A percentile compares a stretch with the other conserved stretches of the same genome.
Conservation (phyloP, 2,113 vertebrate species). For the Tursiops truncatus region DNA sequence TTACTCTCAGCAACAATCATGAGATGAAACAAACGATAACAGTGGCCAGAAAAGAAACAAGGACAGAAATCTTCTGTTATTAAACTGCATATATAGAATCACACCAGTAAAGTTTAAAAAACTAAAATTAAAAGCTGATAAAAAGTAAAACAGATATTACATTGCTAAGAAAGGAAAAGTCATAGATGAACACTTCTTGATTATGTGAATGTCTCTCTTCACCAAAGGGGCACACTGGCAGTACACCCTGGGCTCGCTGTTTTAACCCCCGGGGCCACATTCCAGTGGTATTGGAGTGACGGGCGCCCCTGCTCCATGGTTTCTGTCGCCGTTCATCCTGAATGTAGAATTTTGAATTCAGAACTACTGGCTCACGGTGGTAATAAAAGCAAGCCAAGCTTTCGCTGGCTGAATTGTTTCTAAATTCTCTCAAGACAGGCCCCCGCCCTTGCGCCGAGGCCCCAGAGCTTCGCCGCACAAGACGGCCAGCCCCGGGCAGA, state of each 20-base stretch:
- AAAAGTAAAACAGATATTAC: background rate
- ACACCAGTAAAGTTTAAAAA: background rate
- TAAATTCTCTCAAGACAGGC: background rate
- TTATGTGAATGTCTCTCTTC: background rate
- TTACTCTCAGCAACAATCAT: background rate
- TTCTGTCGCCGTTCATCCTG: background rate
- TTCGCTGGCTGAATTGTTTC: background rate
- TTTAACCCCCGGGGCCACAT: background rate
- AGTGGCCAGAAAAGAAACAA: background rate
- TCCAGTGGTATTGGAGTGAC: fast-evolving
- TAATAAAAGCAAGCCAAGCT: background rate
- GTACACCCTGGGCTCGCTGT: fast-evolving
- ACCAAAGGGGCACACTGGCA: fast-evolving
- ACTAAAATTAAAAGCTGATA: background rate
- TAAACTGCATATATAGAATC: background rate
- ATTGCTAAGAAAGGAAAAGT: background rate
- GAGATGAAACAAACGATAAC: background rate
- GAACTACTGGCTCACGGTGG: background rate
- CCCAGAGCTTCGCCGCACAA: background rate
- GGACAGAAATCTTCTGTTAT: background rate
- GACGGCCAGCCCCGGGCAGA: background rate
- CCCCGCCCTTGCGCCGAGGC: fast-evolving
- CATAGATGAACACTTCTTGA: background rate
- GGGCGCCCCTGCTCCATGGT: fast-evolving
- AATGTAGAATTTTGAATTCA: background rate